Conservation (phyloP, 1,140 invertebrate species). For the Eciton burchellii region DNA sequence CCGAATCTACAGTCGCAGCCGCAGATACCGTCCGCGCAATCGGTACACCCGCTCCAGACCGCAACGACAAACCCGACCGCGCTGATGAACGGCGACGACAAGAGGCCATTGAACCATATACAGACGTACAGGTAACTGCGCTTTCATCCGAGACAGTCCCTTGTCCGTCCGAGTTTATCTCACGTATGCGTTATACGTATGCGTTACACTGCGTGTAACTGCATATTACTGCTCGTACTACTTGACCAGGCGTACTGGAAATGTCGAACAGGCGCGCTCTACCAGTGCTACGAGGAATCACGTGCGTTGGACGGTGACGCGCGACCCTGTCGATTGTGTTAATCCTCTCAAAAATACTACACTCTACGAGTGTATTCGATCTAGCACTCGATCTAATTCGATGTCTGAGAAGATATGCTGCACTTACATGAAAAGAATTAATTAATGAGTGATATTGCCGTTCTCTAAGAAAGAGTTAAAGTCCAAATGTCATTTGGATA, state of each 20-base stretch:
- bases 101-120: slow-evolving; percentile 90
- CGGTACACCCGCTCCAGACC: slow-evolving; percentile 77
- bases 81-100: slow-evolving; percentile 88
- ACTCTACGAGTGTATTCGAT: neutral
- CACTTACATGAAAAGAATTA: neutral
- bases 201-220: slow-evolving; percentile 19
- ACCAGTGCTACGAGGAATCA: slow-evolving; percentile 23
- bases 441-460: neutral
- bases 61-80: slow-evolving; percentile 77
- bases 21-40: slow-evolving; percentile 72
- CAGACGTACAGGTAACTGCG: slow-evolving; percentile 92
- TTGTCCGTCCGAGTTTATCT: slow-evolving; percentile 46
- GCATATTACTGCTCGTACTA: slow-evolving; percentile 23
- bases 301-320: neutral
- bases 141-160: slow-evolving; percentile 28
- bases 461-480: neutral
- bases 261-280: neutral
- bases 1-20: slow-evolving; percentile 70
- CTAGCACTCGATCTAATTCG: neutral
- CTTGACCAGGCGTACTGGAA: slow-evolving; percentile 6
- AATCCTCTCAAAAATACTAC: slow-evolving; percentile 12
- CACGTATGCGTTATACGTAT: slow-evolving; percentile 18
- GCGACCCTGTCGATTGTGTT: neutral
- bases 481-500: neutral
- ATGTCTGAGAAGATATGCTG: neutral